Percentiles rank a stretch among this genome's conserved stretches.
Conservation (phyloP, 2,113 vertebrate genomes). For the Nycticorax nycticorax region DNA sequence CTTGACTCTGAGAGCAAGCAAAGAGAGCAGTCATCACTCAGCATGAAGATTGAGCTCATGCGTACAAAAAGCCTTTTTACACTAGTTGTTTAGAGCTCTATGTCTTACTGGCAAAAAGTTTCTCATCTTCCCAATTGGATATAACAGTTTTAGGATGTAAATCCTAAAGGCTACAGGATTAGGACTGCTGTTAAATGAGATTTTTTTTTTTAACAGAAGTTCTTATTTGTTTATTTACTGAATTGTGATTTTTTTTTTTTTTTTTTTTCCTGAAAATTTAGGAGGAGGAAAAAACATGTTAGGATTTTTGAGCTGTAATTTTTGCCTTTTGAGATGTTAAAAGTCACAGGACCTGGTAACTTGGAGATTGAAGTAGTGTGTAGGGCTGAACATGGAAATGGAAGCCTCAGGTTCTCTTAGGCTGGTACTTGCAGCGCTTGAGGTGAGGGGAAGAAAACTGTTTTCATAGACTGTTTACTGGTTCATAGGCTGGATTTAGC, state of each 20-base stretch:
- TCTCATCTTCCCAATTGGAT: background rate
- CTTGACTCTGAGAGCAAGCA: background rate
- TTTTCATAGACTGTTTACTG: background rate
- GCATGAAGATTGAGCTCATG: background rate
- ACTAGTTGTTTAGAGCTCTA: background rate
- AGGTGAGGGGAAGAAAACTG: background rate
- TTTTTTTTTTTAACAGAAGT: background rate
- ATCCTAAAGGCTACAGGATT: background rate
- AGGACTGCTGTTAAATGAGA: background rate
- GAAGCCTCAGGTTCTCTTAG: background rate
- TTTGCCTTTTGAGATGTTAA: background rate
- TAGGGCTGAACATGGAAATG: background rate
- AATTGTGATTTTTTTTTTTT: too few species aligned
- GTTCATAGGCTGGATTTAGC: background rate
- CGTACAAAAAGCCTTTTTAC: background rate
- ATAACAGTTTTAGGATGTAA: background rate
- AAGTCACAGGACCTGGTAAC: background rate
- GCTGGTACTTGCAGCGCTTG: rapidly evolving
- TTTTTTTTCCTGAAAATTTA: background rate
- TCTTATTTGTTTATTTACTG: background rate
- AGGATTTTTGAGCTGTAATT: background rate
- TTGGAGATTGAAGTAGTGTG: background rate
- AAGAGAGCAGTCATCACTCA: background rate
- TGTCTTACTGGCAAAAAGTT: background rate
- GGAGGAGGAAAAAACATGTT: background rate